These are phyloP conservation scores for Panurus biarmicus DNA, from an alignment of 2,113 vertebrate species.

Conservation along the genomic window DNA sequence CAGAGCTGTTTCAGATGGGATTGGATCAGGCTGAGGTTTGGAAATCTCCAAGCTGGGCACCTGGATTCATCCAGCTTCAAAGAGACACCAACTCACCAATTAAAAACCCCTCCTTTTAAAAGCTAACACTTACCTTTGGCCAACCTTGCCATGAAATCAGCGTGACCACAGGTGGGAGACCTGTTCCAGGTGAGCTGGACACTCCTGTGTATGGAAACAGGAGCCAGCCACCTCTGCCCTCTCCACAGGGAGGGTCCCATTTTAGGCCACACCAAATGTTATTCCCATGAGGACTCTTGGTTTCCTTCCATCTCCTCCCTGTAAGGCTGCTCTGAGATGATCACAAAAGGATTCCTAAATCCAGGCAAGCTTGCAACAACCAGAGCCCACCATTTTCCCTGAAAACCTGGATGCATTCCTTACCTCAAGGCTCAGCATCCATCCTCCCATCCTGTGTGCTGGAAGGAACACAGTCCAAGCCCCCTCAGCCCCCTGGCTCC, in stretches of 20 bases:
- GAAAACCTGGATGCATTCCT: neutral
- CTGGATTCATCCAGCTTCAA: neutral
- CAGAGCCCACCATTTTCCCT: neutral
- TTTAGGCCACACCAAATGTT: neutral
- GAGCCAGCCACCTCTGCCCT: neutral
- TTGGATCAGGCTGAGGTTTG: neutral
- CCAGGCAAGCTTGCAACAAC: rapidly evolving
- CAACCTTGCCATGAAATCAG: rapidly evolving
- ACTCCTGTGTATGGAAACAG: rapidly evolving
- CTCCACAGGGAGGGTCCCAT: neutral
- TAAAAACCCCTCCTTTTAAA: neutral
- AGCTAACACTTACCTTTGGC: neutral
- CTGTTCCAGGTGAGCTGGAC: neutral
- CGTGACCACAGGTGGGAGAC: neutral
- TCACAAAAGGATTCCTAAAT: neutral
- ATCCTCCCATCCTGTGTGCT: neutral
- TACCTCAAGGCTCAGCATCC: neutral
- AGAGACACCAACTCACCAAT: rapidly evolving
- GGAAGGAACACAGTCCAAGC: neutral
- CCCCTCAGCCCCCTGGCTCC: neutral
- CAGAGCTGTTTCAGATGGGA: rapidly evolving
- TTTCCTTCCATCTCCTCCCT: neutral
- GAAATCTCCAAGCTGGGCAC: neutral
- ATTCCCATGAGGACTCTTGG: neutral
- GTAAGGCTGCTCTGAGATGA: rapidly evolving